Percentiles rank a stretch among this genome's conserved stretches.
Evolutionary conservation across 2,797 vertebrate genomes (phyloP).

Genomic region (Syndactyla subalaris): DNA sequence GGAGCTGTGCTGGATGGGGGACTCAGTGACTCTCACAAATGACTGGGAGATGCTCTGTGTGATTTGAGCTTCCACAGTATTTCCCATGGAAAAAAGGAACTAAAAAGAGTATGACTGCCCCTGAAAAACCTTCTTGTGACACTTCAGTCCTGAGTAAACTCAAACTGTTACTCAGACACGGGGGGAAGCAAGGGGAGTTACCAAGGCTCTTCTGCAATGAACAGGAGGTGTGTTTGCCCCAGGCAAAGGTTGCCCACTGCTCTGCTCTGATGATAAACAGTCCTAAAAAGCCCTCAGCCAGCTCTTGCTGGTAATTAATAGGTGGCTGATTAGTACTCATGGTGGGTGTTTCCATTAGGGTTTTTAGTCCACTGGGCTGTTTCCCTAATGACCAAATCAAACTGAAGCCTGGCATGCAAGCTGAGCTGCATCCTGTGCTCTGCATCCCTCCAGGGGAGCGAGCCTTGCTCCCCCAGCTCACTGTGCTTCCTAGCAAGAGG

Average conservation of each 20-base stretch:
- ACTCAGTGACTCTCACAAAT: not conserved
- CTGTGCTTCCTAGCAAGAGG: not conserved
- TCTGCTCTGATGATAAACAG: not conserved
- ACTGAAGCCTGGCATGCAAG: not conserved
- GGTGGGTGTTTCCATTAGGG: not conserved
- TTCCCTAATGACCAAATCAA: not conserved
- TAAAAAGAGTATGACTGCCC: accelerated
- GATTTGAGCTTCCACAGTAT: not conserved
- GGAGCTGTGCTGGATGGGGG: accelerated
- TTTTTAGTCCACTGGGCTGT: not conserved
- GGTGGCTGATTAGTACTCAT: not conserved
- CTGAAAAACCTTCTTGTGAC: not conserved
- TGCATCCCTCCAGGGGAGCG: not conserved
- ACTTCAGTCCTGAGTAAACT: not conserved
- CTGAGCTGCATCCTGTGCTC: not conserved
- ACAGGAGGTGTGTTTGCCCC: not conserved
- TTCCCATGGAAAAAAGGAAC: not conserved
- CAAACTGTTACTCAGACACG: not conserved
- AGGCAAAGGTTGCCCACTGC: not conserved
- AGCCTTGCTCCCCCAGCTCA: accelerated
- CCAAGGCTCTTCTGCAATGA: not conserved
- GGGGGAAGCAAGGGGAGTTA: not conserved
- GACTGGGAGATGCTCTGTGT: accelerated
- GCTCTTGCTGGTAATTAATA: not conserved
- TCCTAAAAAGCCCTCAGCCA: not conserved